Percentiles rank a stretch among this genome's conserved stretches.
Conservation (phyloP, 2,888 invertebrate genomes). For the Phaedon cochleariae region DNA sequence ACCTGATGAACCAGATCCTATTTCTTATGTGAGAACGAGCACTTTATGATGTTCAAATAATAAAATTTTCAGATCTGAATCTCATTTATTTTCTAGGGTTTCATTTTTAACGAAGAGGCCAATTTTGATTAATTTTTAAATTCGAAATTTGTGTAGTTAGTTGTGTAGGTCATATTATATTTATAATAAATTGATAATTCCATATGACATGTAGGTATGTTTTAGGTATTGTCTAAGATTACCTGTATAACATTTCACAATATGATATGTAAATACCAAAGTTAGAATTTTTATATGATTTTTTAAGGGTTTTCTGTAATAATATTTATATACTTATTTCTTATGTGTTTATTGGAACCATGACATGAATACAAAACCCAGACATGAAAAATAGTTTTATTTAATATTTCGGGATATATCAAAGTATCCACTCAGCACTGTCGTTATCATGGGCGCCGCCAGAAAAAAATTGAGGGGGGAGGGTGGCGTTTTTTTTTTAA, state of each 20-base stretch:
- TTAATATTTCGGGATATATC: neutral
- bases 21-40: too few relatives aligned
- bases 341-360: too few relatives aligned
- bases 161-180: neutral
- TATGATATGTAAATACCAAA: conserved; percentile 1
- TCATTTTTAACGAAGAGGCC: conserved; percentile 35
- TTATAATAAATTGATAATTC: neutral
- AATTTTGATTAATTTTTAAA: neutral
- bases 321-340: too few relatives aligned
- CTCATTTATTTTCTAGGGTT: conserved; percentile 34
- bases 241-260: neutral
- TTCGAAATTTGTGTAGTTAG: neutral
- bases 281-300: neutral
- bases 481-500: too few relatives aligned
- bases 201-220: neutral
- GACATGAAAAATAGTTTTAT: neutral
- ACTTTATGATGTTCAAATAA: too few relatives aligned
- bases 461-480: too few relatives aligned
- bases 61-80: neutral
- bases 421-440: too few relatives aligned
- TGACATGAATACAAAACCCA: neutral
- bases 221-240: neutral
- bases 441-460: too few relatives aligned
- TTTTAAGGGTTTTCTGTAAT: neutral
- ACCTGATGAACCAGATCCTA: too few relatives aligned